These are phyloP conservation scores for Chamaea fasciata DNA, from an alignment of 2,113 vertebrate genomes.

Conservation along the genomic window DNA sequence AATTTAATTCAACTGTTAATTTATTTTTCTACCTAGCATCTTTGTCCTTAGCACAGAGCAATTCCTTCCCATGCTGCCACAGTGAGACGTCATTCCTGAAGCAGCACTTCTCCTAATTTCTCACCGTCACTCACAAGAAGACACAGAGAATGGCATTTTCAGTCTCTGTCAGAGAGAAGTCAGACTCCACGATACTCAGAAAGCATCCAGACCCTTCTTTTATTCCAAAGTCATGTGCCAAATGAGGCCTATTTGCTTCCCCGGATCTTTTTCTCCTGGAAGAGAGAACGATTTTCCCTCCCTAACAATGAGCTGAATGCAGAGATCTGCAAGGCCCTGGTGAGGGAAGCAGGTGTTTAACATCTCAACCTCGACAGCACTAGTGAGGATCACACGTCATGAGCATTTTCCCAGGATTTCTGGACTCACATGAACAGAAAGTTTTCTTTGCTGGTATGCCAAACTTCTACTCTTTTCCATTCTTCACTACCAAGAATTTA, in stretches of 20 bases:
- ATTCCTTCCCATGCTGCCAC: background rate
- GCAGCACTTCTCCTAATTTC: background rate
- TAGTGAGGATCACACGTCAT: background rate
- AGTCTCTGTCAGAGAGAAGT: background rate
- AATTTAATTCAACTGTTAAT: background rate
- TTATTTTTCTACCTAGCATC: background rate
- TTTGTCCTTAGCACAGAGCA: background rate
- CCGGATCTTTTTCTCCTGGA: background rate
- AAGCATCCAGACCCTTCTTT: background rate
- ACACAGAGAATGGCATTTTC: background rate
- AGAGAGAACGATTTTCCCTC: background rate
- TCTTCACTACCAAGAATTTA: background rate
- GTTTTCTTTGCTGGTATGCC: background rate
- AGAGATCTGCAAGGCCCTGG: background rate
- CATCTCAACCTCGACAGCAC: background rate
- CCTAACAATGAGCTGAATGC: background rate
- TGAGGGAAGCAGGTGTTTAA: background rate
- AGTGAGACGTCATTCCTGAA: background rate
- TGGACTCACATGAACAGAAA: background rate
- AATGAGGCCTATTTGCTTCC: background rate
- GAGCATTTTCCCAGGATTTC: slow-evolving; percentile 30
- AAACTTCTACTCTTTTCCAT: background rate
- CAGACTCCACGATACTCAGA: background rate
- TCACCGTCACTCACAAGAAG: background rate
- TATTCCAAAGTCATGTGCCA: background rate